Percentiles rank a stretch among this genome's conserved stretches.
Conservation (phyloP, 2,888 invertebrate species). For the Drosophila greeni region DNA sequence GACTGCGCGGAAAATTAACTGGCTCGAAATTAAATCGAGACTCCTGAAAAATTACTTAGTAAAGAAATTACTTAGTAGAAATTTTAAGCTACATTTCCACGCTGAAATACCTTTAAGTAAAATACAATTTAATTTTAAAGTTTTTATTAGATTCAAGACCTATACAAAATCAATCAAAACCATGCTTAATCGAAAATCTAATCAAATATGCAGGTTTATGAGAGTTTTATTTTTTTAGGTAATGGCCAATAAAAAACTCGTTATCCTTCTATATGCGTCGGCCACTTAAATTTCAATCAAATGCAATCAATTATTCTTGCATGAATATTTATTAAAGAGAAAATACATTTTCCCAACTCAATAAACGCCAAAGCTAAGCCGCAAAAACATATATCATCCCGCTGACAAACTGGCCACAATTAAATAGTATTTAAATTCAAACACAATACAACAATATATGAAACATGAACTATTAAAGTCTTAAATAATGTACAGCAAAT, state of each 20-base stretch:
- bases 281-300: slow-evolving; percentile 2
- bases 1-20: slow-evolving; percentile 28
- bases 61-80: too few relatives aligned
- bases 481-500: slow-evolving; percentile 8
- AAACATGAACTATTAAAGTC: neutral
- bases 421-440: slow-evolving; percentile 18
- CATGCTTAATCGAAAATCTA: neutral
- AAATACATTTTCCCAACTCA: slow-evolving; percentile 11
- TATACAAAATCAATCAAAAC: too few relatives aligned
- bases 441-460: neutral
- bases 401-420: slow-evolving; percentile 9
- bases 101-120: too few relatives aligned
- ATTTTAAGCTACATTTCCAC: too few relatives aligned
- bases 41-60: too few relatives aligned
- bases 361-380: slow-evolving; percentile 11
- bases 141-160: too few relatives aligned
- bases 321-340: neutral
- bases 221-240: neutral
- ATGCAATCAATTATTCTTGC: neutral
- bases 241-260: neutral
- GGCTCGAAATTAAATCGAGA: neutral
- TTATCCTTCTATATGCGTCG: too few relatives aligned
- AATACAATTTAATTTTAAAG: too few relatives aligned
- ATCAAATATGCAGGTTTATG: neutral
- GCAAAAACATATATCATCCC: slow-evolving; percentile 5